phyloP scores from a whole-genome alignment of 2,888 invertebrate species.

The Brachyptera putata region DNA sequence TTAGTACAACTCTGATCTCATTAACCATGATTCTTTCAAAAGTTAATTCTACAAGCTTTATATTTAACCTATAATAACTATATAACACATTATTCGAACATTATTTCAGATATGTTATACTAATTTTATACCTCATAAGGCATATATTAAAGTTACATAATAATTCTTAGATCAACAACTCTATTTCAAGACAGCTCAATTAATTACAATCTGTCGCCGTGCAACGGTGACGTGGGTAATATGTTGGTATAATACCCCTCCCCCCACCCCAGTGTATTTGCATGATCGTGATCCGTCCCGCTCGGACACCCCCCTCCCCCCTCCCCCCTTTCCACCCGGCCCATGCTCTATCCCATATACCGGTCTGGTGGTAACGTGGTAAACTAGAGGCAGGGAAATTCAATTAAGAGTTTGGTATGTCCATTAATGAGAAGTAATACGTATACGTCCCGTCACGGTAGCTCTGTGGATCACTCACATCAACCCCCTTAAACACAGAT shows the following conservation, averaged over 20 bases:
- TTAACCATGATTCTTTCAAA: no score
- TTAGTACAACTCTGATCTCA: no score
- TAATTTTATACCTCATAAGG: no score
- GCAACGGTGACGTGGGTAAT: no score
- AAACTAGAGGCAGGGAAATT: constrained; percentile 24
- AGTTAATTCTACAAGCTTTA: no score
- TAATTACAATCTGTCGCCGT: neutral
- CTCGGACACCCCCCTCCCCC: no score
- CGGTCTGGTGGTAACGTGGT: neutral
- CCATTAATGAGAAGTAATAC: constrained; percentile 30
- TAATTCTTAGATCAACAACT: neutral
- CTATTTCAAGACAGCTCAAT: neutral
- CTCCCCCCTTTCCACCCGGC: neutral
- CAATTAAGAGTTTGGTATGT: constrained; percentile 29
- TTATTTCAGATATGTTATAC: no score
- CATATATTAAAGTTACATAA: no score
- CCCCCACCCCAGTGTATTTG: neutral
- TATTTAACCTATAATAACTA: no score
- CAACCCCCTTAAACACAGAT: neutral
- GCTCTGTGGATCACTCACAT: neutral
- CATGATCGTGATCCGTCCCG: neutral
- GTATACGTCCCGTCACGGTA: constrained; percentile 21
- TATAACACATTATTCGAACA: no score
- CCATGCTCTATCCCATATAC: no score
- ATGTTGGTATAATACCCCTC: neutral